phyloP scores from a whole-genome alignment of 2,113 vertebrate species.

The Genyomyrus donnyi region DNA sequence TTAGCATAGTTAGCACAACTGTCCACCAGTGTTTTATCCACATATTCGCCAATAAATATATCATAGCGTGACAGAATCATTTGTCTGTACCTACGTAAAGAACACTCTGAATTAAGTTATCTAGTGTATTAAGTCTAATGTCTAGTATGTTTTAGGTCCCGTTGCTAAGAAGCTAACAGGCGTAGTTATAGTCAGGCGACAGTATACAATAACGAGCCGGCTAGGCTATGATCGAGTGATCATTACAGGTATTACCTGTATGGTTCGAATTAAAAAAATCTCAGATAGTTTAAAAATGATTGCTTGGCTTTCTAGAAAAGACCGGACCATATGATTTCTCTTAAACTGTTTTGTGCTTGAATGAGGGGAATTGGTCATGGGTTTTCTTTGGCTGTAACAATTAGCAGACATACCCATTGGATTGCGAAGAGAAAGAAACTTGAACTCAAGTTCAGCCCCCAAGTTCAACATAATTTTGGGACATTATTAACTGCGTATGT shows the following conservation, averaged over 20 bases:
- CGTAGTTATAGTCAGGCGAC: neutral
- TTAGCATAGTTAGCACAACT: constrained; percentile 7
- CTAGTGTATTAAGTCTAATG: neutral
- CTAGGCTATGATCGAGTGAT: neutral
- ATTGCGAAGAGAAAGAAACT: neutral
- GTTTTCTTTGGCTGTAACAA: neutral
- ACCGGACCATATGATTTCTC: neutral
- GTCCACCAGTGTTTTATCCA: neutral
- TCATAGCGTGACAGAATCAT: neutral
- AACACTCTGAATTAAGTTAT: neutral
- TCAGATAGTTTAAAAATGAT: neutral
- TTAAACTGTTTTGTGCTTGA: neutral
- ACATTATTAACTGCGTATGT: neutral
- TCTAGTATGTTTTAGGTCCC: neutral
- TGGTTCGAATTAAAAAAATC: neutral
- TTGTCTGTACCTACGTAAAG: neutral
- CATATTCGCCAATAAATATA: neutral
- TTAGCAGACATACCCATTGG: neutral
- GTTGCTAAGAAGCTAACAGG: neutral
- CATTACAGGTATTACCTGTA: neutral
- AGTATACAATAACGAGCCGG: neutral
- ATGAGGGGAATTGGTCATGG: neutral
- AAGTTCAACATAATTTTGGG: neutral
- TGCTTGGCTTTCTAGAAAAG: neutral
- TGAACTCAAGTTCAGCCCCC: neutral